Evolutionary conservation across 2,113 vertebrate species (phyloP), one percentile per base, ranked within the genome.

Genomic region (Onychorhynchus coronatus): DNA sequence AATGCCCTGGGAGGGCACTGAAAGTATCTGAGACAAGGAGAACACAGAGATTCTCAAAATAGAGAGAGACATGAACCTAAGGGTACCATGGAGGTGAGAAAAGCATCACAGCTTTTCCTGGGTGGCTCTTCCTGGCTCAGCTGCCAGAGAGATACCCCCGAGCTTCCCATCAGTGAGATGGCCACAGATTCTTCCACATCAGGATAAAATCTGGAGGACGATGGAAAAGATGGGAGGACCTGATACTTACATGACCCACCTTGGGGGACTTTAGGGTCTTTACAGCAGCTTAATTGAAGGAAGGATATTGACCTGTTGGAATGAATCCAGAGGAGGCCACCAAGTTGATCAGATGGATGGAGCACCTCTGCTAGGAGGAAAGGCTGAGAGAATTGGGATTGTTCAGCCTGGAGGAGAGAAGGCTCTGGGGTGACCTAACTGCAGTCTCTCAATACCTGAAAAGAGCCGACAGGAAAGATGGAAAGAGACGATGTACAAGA

Each of bases 111-210:
- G 8, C 39, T 41, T n/a, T n/a, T n/a, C n/a, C 42, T 21, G 75
- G 56, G 22, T 0, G 8, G 50, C 41, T 30, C 23, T 18, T 75
- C 37, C 46, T 24, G 41, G 12, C 55, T 67, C 58, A 55, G 42
- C 21, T 5, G 5, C 58, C 6, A 1, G 37, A 1, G 37, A 63
- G 58, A 59, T 12, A 41, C 9, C 37, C 39, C n/a, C 0, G 0
- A 30, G 71, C 20, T 61, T 70, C 33, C 46, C 39, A 61, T 39
- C 42, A 63, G 65, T 44, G 21, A 77, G 63, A 35, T 24, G n/a
- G 59, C 66, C 71, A 61, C 33, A 72, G 53, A 35, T 52, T 23
- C 16, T 56, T 7, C 72, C 35, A 50, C 25, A 59, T 9, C 33
- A 35, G 63, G 33, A 59, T 20, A 72, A 80, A 80, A 70, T 47